phyloP scores from a whole-genome alignment of 1,140 invertebrate genomes.

The Trachelipus rathkii region DNA sequence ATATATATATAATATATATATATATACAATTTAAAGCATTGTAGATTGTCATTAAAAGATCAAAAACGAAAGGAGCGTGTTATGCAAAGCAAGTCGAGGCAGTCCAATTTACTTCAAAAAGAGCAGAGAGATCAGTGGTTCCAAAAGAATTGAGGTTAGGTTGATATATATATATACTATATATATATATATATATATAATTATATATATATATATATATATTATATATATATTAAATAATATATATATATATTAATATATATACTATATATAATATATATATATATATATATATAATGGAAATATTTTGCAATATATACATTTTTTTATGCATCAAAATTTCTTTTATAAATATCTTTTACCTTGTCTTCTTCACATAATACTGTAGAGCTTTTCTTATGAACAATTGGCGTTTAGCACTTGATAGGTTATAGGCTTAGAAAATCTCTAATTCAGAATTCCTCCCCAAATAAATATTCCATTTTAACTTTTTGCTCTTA shows the following conservation, averaged over 20 bases:
- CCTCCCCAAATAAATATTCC: neutral
- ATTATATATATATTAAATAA: slow-evolving; percentile 25
- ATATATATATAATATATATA: too few species aligned
- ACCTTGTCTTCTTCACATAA: too few species aligned
- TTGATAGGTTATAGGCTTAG: too few species aligned
- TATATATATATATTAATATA: neutral
- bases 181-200: slow-evolving; percentile 32
- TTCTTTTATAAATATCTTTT: neutral
- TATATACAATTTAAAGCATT: neutral
- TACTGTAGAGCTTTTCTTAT: too few species aligned
- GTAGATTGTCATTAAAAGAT: slow-evolving; percentile 81
- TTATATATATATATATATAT: too few species aligned
- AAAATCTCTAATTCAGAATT: too few species aligned
- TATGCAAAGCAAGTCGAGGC: slow-evolving; percentile 96
- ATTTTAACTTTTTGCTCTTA: neutral
- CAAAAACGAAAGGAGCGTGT: slow-evolving; percentile 97
- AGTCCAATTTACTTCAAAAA: slow-evolving; percentile 94
- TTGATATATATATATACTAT: slow-evolving; percentile 26
- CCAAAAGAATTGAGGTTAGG: slow-evolving; percentile 88
- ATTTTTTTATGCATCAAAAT: too few species aligned
- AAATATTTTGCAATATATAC: too few species aligned
- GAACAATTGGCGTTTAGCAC: too few species aligned
- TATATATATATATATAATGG: too few species aligned
- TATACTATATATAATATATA: neutral
- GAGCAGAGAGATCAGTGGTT: slow-evolving; percentile 97